Evolutionary conservation across 35 echinoderm and acorn worm genomes (phyloP).

Genomic region (Ophioderma brevispina): DNA sequence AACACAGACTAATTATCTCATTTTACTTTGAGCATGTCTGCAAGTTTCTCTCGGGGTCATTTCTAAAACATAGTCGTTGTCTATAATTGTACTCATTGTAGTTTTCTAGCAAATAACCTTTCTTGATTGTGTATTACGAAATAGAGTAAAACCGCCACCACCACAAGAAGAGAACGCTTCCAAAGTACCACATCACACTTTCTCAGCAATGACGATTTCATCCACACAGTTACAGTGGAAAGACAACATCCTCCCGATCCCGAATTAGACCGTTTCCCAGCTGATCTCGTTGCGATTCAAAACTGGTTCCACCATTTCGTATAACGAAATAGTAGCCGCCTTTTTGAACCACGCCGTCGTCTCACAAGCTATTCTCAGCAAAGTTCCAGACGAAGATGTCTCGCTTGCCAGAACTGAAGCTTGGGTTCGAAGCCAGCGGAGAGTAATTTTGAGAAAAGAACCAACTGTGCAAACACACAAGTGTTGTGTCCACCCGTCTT

Average conservation of each 20-base stretch:
- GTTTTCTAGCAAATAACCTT: no score
- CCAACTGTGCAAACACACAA: background rate
- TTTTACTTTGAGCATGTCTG: no score
- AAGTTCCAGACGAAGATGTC: background rate
- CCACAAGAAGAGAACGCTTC: background rate
- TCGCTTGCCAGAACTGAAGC: background rate
- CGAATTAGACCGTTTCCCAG: background rate
- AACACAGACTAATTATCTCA: no score
- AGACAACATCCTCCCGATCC: background rate
- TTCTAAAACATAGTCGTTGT: no score
- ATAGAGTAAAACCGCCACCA: background rate
- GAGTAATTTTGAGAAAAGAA: background rate
- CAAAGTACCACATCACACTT: background rate
- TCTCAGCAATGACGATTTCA: conserved; percentile 9
- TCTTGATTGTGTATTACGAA: no score
- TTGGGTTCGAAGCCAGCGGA: background rate
- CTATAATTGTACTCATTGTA: no score
- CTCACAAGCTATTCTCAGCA: background rate
- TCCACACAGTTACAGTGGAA: background rate
- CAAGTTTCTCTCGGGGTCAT: no score
- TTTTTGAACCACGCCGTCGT: background rate
- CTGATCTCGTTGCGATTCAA: background rate
- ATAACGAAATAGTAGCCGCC: background rate
- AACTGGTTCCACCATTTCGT: background rate
- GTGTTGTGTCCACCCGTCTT: background rate